These are phyloP conservation scores for Morinoia aosen DNA, from an alignment of 2,888 invertebrate genomes.

Conservation along the genomic window DNA sequence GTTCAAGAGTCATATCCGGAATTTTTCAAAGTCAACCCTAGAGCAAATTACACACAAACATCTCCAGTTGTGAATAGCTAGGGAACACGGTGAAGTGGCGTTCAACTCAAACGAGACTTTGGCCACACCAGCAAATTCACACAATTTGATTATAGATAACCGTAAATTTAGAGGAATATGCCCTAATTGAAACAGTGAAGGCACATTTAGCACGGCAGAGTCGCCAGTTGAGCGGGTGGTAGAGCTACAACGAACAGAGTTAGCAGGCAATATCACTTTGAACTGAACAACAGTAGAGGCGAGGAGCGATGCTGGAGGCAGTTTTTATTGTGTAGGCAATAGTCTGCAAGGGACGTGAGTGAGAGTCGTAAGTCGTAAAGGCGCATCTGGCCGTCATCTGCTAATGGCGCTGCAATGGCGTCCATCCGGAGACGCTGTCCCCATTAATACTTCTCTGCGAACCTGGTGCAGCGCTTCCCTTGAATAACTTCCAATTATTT, in stretches of 20 bases:
- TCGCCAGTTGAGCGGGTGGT: not conserved
- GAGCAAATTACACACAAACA: too few relatives aligned
- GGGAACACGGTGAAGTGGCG: too few relatives aligned
- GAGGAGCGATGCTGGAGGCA: not conserved
- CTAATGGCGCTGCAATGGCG: constrained; percentile 32
- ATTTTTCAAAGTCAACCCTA: too few relatives aligned
- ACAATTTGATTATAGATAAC: too few relatives aligned
- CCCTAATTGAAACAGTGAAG: too few relatives aligned
- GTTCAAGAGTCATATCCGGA: too few relatives aligned
- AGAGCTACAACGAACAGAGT: not conserved
- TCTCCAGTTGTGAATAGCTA: too few relatives aligned
- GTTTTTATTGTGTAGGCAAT: not conserved
- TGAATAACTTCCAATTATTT: constrained; percentile 1
- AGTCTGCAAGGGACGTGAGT: constrained; percentile 8
- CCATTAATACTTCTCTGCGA: constrained; percentile 14
- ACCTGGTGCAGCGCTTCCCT: not conserved
- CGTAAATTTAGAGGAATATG: too few relatives aligned
- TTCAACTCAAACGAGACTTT: too few relatives aligned
- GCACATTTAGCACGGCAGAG: too few relatives aligned
- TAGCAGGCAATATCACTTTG: not conserved
- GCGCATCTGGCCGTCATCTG: constrained; percentile 35
- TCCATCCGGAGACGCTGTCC: not conserved
- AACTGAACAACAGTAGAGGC: not conserved
- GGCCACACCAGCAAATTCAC: too few relatives aligned
- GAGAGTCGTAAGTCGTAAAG: constrained; percentile 9